These are phyloP conservation scores for Cryptophagus acutangulus DNA, from an alignment of 2,888 invertebrate genomes.

Conservation along the genomic window DNA sequence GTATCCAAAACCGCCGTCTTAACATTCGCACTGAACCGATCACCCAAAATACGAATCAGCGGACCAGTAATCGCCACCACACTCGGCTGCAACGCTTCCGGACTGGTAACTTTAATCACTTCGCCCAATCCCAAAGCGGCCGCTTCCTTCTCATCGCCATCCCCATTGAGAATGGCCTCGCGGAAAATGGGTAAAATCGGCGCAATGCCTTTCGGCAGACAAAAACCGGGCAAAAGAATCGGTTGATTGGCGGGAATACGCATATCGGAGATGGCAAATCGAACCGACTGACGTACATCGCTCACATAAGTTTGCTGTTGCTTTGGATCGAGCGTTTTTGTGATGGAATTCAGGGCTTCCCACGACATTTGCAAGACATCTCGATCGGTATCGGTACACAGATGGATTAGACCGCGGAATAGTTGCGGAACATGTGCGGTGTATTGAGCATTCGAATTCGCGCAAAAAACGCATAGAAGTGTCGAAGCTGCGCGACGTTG, in stretches of 20 bases:
- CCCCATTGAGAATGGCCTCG: slow-evolving; percentile 92
- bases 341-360: slow-evolving; percentile 87
- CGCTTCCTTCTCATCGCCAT: slow-evolving; percentile 92
- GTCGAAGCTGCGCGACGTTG: slow-evolving; percentile 78
- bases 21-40: slow-evolving; percentile 88
- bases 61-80: slow-evolving; percentile 98
- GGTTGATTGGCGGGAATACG: slow-evolving; percentile 55
- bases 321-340: slow-evolving; percentile 78
- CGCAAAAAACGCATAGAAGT: slow-evolving; percentile 85
- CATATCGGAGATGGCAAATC: slow-evolving; percentile 82
- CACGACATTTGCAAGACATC: slow-evolving; percentile 81
- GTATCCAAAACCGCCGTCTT: slow-evolving; percentile 96
- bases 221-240: slow-evolving; percentile 85
- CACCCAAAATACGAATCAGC: slow-evolving; percentile 93
- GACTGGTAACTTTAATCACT: slow-evolving; percentile 77
- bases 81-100: slow-evolving; percentile 86
- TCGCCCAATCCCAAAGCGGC: slow-evolving; percentile 84
- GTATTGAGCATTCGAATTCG: slow-evolving; percentile 83
- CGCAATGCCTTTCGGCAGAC: slow-evolving; percentile 83
- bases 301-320: slow-evolving; percentile 82
- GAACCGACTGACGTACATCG: slow-evolving; percentile 88
- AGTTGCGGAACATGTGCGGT: slow-evolving; percentile 83
- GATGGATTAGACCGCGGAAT: slow-evolving; percentile 76
- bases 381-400: slow-evolving; percentile 77
- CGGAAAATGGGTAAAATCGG: slow-evolving; percentile 93